Conservation (phyloP, 2,888 invertebrate species). For the Apamea sordens region DNA sequence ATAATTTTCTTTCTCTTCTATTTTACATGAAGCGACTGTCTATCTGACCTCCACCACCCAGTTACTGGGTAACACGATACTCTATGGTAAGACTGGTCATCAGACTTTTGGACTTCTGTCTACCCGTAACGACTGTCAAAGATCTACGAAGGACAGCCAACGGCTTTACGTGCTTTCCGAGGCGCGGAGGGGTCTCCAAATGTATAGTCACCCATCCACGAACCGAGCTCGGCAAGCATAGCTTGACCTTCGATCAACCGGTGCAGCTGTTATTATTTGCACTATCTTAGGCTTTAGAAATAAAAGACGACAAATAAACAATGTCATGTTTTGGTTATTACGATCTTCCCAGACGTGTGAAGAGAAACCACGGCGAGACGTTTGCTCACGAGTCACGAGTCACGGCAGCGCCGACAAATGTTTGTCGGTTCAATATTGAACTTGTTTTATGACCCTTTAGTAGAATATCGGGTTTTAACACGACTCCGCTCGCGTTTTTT, state of each 20-base stretch:
- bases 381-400: conserved; percentile 28
- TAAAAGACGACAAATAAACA: conserved; percentile 1
- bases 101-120: neutral
- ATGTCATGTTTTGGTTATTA: conserved; percentile 9
- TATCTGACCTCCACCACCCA: no score
- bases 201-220: neutral
- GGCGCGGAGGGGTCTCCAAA: no score
- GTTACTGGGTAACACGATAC: no score
- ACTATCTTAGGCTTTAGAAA: neutral
- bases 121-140: no score
- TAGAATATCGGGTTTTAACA: conserved; percentile 10
- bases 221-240: neutral
- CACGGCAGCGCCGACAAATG: conserved; percentile 37
- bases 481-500: conserved; percentile 5
- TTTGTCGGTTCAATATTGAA: conserved; percentile 45
- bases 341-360: conserved; percentile 31
- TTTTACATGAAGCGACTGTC: no score
- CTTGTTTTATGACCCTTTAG: conserved; percentile 27
- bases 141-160: no score
- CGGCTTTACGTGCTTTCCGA: no score
- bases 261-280: neutral
- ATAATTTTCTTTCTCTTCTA: no score
- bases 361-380: neutral
- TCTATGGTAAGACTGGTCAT: neutral
- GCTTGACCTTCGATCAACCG: neutral